Base-by-base conservation (phyloP, 2,113 vertebrate species). In the Siniperca chuatsi region DNA sequence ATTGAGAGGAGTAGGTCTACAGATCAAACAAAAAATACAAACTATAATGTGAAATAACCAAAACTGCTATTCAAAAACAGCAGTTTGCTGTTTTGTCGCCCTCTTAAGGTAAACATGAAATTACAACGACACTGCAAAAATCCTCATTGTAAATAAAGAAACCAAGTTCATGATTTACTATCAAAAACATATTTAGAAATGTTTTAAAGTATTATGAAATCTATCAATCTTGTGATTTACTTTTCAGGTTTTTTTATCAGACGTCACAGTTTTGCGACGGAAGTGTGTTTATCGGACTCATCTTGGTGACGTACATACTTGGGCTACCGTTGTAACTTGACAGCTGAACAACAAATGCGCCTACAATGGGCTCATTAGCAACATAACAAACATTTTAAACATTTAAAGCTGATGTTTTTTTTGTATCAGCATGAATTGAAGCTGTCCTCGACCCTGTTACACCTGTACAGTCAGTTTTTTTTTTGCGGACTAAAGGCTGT, bases 241-340 rank as follows among this genome's bases (percentile, higher is more conserved):
- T 3, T 65, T 25, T n/a, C 0, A 7, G 13, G 15, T 42, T 4
- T 8, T 7, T 16, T 21, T 18, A 2, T n/a, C 0, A 40, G 1
- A 89, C 91, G 90, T 92, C 92, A 90, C 23, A 65, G 4, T 8
- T 57, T 0, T 60, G 75, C 82, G 90, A 88, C 94, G 92, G 93
- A 94, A 92, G 77, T 75, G 10, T 29, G 0, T 29, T 35, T 0
- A 40, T 13, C 21, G 48, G 86, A 35, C 88, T 54, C 80, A n/a
- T 66, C 0, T 48, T 13, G 50, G 42, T 91, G 89, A 92, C 91
- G 94, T 76, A 25, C 0, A 0, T 4, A 5, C 42, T 57, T 5
- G 40, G n/a, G 1, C 18, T 6, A 7, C 54, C 11, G 55, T 35
- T 40, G 37, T 8, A 33, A 82, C 37, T 79, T 92, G 87, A 93